Evolutionary conservation across 1,140 invertebrate genomes (phyloP).

Genomic region (Cydia pomonella): DNA sequence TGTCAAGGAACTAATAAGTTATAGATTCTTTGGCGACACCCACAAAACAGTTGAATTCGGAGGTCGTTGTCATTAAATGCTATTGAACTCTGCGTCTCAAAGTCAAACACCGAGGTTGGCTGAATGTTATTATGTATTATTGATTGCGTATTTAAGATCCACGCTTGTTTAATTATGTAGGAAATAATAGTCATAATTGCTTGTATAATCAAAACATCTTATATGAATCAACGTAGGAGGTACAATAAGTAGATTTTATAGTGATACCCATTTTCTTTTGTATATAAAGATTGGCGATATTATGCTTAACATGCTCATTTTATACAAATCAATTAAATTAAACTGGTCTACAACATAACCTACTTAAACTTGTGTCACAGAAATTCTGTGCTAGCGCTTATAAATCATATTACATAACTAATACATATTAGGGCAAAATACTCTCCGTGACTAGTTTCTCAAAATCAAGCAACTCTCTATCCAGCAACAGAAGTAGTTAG

Average conservation of each 20-base stretch:
- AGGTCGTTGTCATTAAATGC: conserved; percentile 31
- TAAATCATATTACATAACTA: too few relatives aligned
- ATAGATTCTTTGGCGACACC: conserved; percentile 15
- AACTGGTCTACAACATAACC: background rate
- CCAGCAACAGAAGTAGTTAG: too few relatives aligned
- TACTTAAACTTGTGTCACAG: background rate
- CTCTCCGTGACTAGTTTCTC: too few relatives aligned
- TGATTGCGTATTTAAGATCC: conserved; percentile 27
- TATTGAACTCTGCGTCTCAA: conserved; percentile 28
- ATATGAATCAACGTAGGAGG: background rate
- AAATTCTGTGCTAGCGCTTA: too few relatives aligned
- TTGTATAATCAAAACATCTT: background rate
- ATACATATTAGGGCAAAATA: too few relatives aligned
- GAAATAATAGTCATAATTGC: conserved; percentile 4
- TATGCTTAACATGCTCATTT: background rate
- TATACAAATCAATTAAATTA: background rate
- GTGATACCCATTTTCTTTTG: background rate
- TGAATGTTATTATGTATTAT: conserved; percentile 26
- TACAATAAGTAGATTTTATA: background rate
- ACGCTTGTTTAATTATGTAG: conserved; percentile 17
- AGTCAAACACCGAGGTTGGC: conserved; percentile 25
- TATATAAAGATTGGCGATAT: background rate
- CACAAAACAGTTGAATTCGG: conserved; percentile 20
- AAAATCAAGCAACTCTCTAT: too few relatives aligned
- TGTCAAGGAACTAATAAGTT: conserved; percentile 27